These are phyloP conservation scores for Caenorhabditis sp. DNA, from an alignment of 2,888 invertebrate genomes.

Conservation along the genomic window DNA sequence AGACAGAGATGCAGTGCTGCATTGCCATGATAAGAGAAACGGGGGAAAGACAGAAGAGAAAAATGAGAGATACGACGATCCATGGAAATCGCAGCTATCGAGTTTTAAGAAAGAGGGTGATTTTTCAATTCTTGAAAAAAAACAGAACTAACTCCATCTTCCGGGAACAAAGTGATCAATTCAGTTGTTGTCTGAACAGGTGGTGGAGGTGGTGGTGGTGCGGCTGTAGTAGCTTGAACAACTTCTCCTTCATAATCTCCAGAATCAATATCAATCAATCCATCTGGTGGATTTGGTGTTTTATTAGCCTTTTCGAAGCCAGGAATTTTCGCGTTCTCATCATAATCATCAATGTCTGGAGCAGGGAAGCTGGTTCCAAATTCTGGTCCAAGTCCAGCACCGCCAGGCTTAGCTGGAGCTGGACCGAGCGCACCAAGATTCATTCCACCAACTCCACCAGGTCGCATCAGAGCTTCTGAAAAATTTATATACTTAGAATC, in stretches of 20 bases:
- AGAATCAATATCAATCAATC: slow-evolving; percentile 36
- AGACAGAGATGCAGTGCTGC: too few species aligned
- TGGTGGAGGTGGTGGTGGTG: slow-evolving; percentile 8
- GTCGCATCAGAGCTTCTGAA: slow-evolving; percentile 38
- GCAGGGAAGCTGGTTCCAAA: slow-evolving; percentile 56
- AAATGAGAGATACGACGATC: too few species aligned
- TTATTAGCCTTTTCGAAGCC: slow-evolving; percentile 22
- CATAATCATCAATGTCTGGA: slow-evolving; percentile 50
- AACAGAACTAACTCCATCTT: slow-evolving; percentile 12
- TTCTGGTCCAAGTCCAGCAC: slow-evolving; percentile 41
- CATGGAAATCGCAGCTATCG: too few species aligned
- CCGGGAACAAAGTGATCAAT: slow-evolving; percentile 8
- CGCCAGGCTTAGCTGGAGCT: slow-evolving; percentile 17
- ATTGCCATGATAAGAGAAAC: too few species aligned
- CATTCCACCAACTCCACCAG: slow-evolving; percentile 19
- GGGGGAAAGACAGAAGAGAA: too few species aligned
- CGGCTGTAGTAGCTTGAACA: not conserved
- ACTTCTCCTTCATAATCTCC: slow-evolving; percentile 31
- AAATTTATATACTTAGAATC: not conserved
- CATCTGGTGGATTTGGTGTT: slow-evolving; percentile 35
- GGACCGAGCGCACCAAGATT: slow-evolving; percentile 45
- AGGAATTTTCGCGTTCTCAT: slow-evolving; percentile 38
- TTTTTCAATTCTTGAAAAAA: not conserved
- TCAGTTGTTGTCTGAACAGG: slow-evolving; percentile 11
- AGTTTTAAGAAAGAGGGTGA: too few species aligned